Conservation (phyloP, 2,888 invertebrate species). For the Dicyrtoma fusca region DNA sequence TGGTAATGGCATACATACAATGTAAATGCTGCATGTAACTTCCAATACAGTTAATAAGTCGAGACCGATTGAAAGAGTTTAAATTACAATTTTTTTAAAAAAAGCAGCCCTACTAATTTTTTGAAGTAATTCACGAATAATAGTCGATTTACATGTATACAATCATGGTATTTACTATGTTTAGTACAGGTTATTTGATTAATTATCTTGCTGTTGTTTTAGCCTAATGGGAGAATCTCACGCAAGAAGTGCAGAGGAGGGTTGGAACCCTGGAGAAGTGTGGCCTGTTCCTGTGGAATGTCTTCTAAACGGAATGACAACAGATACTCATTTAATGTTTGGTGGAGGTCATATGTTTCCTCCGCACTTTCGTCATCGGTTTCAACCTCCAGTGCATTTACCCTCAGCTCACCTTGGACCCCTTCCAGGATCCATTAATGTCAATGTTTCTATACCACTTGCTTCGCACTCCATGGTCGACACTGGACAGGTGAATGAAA, state of each 20-base stretch:
- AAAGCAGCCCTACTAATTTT: neutral
- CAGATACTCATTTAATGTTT: conserved; percentile 44
- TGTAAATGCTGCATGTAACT: too few species aligned
- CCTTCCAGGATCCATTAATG: conserved; percentile 13
- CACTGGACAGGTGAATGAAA: conserved; percentile 9
- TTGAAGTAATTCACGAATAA: neutral
- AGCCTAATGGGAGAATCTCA: conserved; percentile 41
- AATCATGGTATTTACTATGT: neutral
- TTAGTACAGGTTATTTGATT: too few species aligned
- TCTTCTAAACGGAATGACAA: conserved; percentile 39
- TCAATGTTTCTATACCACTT: conserved; percentile 20
- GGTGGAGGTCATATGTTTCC: conserved; percentile 37
- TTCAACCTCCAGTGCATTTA: conserved; percentile 38
- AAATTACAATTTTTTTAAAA: neutral
- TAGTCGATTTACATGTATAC: neutral
- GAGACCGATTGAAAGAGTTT: too few species aligned
- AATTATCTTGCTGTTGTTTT: too few species aligned
- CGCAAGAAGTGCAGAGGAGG: conserved; percentile 38
- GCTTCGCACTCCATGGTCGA: conserved; percentile 29
- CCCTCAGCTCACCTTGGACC: conserved; percentile 32
- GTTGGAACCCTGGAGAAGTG: conserved; percentile 39
- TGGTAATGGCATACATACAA: too few species aligned
- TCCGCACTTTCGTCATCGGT: conserved; percentile 41
- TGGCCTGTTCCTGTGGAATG: conserved; percentile 44
- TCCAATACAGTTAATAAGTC: too few species aligned